Conservation (phyloP, 2,888 invertebrate genomes). For the Eugnorisma glareosa region DNA sequence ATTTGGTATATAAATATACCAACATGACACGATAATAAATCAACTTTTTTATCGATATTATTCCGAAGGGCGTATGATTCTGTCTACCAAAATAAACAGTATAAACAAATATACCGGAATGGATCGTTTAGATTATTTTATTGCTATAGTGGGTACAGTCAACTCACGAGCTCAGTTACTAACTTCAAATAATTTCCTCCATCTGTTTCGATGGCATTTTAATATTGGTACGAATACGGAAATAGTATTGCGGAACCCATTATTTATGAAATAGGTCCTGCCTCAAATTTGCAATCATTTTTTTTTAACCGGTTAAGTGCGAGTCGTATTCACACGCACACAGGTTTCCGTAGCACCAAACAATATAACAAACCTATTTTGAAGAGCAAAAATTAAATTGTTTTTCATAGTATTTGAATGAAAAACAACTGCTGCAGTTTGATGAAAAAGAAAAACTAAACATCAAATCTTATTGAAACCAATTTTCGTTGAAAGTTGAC, state of each 20-base stretch:
- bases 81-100: constrained; percentile 27
- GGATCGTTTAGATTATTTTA: constrained; percentile 27
- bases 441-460: too few species aligned
- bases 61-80: constrained; percentile 31
- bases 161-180: neutral
- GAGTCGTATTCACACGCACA: too few species aligned
- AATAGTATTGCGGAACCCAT: neutral
- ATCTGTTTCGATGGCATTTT: neutral
- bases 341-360: too few species aligned
- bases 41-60: constrained; percentile 21
- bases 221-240: neutral
- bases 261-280: neutral
- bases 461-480: too few species aligned
- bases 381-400: too few species aligned
- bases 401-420: too few species aligned
- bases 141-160: constrained; percentile 2
- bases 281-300: neutral
- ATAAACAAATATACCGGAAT: constrained; percentile 32
- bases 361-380: too few species aligned
- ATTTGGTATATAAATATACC: neutral
- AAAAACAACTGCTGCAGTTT: too few species aligned
- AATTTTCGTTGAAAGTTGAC: too few species aligned
- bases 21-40: constrained; percentile 35
- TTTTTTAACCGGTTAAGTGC: too few species aligned
- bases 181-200: neutral